A percentile compares a stretch with the other conserved stretches of the same genome.
phyloP scores from a whole-genome alignment of 2,888 invertebrate species.

The Xylocampa areola region DNA sequence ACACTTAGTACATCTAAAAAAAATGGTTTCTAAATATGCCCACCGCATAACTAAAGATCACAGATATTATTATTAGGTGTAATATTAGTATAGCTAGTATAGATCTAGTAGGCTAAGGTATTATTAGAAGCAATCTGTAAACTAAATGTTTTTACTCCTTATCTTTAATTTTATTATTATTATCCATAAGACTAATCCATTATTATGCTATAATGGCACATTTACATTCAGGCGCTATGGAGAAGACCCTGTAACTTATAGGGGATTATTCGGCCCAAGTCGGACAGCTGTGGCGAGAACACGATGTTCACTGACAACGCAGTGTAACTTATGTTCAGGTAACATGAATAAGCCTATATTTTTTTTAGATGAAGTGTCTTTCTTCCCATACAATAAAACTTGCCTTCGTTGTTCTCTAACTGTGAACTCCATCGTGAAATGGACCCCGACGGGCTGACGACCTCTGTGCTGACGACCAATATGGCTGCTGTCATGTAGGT shows the following conservation, averaged over 20 bases:
- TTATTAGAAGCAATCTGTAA: constrained; percentile 31
- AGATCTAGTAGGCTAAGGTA: constrained; percentile 55
- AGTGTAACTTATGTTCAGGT: constrained; percentile 63
- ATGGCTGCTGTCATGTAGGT: too few species aligned
- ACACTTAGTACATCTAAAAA: too few species aligned
- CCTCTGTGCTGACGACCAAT: too few species aligned
- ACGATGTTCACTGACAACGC: constrained; percentile 70
- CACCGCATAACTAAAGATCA: too few species aligned
- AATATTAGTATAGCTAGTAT: constrained; percentile 11
- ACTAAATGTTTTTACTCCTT: constrained; percentile 45
- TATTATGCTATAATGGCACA: constrained; percentile 83
- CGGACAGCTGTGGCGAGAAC: constrained; percentile 59
- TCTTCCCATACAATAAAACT: too few species aligned
- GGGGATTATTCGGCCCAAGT: constrained; percentile 59
- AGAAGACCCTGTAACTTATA: constrained; percentile 73
- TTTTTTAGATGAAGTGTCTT: constrained; percentile 6
- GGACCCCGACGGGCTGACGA: too few species aligned
- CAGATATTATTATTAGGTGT: background rate
- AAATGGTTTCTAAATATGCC: too few species aligned
- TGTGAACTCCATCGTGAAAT: too few species aligned
- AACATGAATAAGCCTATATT: background rate
- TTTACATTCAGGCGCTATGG: constrained; percentile 68
- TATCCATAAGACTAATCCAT: constrained; percentile 49
- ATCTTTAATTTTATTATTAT: constrained; percentile 53
- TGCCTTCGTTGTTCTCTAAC: too few species aligned